These are phyloP conservation scores for Xylocopa sonorina DNA, from an alignment of 1,140 invertebrate genomes.

Conservation along the genomic window DNA sequence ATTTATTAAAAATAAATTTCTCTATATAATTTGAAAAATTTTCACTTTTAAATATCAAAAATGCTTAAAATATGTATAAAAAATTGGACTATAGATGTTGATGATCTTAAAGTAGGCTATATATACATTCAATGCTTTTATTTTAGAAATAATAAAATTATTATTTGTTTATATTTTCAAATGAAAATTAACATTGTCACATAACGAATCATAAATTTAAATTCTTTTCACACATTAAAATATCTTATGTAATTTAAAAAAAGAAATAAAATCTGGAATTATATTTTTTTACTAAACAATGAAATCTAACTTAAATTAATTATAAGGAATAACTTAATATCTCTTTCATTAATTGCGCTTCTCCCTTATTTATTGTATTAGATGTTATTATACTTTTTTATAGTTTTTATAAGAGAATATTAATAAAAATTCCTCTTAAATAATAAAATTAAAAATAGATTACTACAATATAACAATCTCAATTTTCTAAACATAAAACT, in stretches of 20 bases:
- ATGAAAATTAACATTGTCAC: not conserved
- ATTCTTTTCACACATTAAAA: not conserved
- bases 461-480: not conserved
- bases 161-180: not conserved
- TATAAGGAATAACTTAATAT: not conserved
- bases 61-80: conserved; percentile 15
- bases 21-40: not conserved
- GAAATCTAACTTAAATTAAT: conserved; percentile 2
- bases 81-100: not conserved
- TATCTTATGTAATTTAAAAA: not conserved
- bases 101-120: not conserved
- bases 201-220: not conserved
- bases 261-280: not conserved
- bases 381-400: not conserved
- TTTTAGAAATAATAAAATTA: not conserved
- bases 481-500: not conserved
- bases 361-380: not conserved
- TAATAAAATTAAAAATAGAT: too few relatives aligned
- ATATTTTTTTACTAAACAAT: not conserved
- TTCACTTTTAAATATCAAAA: not conserved
- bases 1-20: not conserved
- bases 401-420: not conserved
- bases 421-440: too few relatives aligned
- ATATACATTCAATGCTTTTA: not conserved
- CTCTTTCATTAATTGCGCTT: not conserved